A percentile compares a stretch with the other conserved stretches of the same genome.
These are phyloP conservation scores for cat (Felis catus) DNA, from an alignment of 2,113 vertebrate genomes.

Conservation along the genomic window DNA sequence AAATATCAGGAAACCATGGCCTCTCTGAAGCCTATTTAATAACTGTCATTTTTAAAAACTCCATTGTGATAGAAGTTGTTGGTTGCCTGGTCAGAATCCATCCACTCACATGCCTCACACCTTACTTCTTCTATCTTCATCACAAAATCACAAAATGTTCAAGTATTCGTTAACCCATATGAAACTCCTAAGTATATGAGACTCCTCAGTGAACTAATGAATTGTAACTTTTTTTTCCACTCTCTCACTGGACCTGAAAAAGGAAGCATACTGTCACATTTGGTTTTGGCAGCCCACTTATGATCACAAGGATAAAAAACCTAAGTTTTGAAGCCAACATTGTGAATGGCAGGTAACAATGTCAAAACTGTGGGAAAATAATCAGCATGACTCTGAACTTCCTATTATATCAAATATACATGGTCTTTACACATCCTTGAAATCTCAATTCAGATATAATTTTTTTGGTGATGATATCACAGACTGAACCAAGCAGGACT, in stretches of 20 bases:
- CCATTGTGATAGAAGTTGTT: background rate
- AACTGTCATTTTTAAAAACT: background rate
- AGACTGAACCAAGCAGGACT: background rate
- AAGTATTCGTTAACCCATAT: background rate
- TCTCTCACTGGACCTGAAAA: background rate
- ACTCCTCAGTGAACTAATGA: background rate
- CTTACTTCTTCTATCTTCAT: background rate
- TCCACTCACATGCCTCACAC: accelerated
- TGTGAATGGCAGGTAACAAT: background rate
- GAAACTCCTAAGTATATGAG: background rate
- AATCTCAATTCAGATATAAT: background rate
- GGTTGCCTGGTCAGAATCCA: background rate
- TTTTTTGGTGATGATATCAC: background rate
- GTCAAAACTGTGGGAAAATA: background rate
- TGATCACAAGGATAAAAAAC: background rate
- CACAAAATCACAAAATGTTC: background rate
- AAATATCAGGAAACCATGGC: background rate
- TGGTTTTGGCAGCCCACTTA: no score
- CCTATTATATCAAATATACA: background rate
- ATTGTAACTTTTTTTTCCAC: accelerated
- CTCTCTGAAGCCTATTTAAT: background rate
- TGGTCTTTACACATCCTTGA: background rate
- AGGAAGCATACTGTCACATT: background rate
- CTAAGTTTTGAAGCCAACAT: background rate
- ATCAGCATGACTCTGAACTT: background rate